phyloP scores from a whole-genome alignment of 2,113 vertebrate genomes.

The Varanus komodoensis region DNA sequence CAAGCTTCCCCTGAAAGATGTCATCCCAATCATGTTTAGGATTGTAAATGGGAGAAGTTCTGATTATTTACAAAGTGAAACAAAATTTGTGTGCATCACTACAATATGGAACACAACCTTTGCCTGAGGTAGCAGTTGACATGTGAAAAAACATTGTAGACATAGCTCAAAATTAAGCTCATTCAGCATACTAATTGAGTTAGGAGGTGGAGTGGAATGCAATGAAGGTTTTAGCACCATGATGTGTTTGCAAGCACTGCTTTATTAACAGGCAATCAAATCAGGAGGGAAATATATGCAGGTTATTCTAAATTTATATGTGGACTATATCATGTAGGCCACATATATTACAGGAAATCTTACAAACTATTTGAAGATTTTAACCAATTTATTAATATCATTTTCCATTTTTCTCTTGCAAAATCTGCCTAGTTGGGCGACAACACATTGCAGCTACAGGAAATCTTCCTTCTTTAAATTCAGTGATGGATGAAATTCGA shows the following conservation, averaged over 20 bases:
- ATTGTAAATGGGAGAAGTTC: no score
- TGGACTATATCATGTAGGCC: not conserved
- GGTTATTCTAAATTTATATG: constrained; percentile 1
- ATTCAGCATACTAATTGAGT: not conserved
- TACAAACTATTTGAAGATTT: constrained; percentile 6
- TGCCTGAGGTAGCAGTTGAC: not conserved
- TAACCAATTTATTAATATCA: not conserved
- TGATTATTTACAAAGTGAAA: no score
- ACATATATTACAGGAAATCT: not conserved
- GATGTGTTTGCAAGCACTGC: not conserved
- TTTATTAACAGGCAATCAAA: not conserved
- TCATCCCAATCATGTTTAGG: no score
- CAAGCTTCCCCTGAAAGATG: no score
- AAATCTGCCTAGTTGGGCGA: not conserved
- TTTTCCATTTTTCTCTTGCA: not conserved
- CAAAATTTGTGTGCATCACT: no score
- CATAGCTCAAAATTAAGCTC: not conserved
- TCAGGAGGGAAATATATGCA: not conserved
- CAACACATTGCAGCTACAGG: not conserved
- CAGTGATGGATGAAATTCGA: no score
- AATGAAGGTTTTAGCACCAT: not conserved
- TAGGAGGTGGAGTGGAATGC: not conserved
- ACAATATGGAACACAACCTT: not conserved
- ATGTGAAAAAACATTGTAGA: not conserved
- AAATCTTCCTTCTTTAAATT: no score